Evolutionary conservation across 2,888 invertebrate species (phyloP), one percentile per base, ranked within the genome.

Genomic region (Lagria hirta): DNA sequence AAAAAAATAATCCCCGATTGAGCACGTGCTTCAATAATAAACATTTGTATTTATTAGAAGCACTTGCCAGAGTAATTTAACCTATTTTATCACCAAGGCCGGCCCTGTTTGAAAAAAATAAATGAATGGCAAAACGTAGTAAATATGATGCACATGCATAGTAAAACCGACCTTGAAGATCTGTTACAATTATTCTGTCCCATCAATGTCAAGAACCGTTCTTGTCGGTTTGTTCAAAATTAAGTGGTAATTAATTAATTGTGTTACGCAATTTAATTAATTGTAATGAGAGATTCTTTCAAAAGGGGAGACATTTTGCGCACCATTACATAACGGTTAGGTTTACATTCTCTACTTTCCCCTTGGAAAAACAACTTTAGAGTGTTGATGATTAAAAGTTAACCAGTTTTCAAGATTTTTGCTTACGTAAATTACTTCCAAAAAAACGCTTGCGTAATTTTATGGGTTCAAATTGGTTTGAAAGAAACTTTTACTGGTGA

Each of bases 121-220:
- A 21, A 12, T 42, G 42, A 42, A 42, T 43, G 43, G 26, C 30
- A 36, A 10, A 27, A 26, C 38, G 43, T 43, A 54, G 51, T 48
- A 53, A 54, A 54, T 49, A 35, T 54, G 54, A 51, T 54, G 51
- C 49, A 51, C 48, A 49, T 54, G 53, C 51, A 53, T 51, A 53
- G 54, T 54, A 54, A 54, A 54, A 48, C 37, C 34, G 54, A 51
- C 54, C 54, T 54, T 54, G 54, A 54, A 40, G 43, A 26, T 41
- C 32, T 49, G 48, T 49, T 49, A 49, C 48, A 44, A 45, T n/a
- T n/a, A n/a, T 49, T 49, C 48, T 45, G 36, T 44, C 44, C 28
- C 42, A 45, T 49, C 48, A 44, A 48, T 51, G 51, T 53, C 53
- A 53, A 49, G 48, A 44, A 48, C 51, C 45, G 51, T 45, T 51